Conservation (phyloP, 1,140 invertebrate genomes). For the Dreissena polymorpha region DNA sequence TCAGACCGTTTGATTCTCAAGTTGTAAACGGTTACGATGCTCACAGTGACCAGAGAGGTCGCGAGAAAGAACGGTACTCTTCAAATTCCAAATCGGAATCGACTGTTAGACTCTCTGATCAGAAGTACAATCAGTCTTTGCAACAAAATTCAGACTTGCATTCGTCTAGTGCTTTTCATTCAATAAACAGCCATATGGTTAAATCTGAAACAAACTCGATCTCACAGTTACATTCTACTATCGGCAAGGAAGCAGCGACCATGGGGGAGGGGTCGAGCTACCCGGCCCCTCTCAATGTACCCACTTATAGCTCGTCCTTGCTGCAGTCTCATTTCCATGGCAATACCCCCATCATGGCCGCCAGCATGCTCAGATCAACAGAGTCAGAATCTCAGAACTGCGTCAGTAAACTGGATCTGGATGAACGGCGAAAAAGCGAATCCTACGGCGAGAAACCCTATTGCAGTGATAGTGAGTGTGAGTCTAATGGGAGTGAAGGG, state of each 20-base stretch:
- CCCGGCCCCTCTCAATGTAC: conserved; percentile 40
- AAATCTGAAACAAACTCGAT: conserved; percentile 27
- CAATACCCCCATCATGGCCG: not conserved
- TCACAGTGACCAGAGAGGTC: conserved; percentile 2
- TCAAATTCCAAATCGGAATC: conserved; percentile 6
- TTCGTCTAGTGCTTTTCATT: conserved; percentile 41
- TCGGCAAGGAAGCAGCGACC: not conserved
- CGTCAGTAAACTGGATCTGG: conserved; percentile 68
- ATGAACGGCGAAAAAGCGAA: conserved; percentile 61
- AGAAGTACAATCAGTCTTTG: conserved; percentile 13
- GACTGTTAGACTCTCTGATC: not conserved
- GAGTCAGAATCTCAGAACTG: conserved; percentile 33
- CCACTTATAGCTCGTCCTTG: conserved; percentile 33
- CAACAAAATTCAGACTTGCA: no score
- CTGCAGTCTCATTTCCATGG: conserved; percentile 15
- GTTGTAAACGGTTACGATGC: conserved; percentile 53
- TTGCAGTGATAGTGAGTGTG: conserved; percentile 69
- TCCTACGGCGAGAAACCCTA: conserved; percentile 55
- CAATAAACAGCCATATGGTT: conserved; percentile 29
- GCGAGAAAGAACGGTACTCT: conserved; percentile 20
- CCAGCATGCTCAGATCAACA: not conserved
- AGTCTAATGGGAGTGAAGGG: conserved; percentile 58
- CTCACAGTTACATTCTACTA: conserved; percentile 27
- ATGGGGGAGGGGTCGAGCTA: not conserved
- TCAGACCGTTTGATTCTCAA: conserved; percentile 68